Evolutionary conservation across 2,113 vertebrate species (phyloP).

Genomic region (Boulengeromyrus knoepffleri): DNA sequence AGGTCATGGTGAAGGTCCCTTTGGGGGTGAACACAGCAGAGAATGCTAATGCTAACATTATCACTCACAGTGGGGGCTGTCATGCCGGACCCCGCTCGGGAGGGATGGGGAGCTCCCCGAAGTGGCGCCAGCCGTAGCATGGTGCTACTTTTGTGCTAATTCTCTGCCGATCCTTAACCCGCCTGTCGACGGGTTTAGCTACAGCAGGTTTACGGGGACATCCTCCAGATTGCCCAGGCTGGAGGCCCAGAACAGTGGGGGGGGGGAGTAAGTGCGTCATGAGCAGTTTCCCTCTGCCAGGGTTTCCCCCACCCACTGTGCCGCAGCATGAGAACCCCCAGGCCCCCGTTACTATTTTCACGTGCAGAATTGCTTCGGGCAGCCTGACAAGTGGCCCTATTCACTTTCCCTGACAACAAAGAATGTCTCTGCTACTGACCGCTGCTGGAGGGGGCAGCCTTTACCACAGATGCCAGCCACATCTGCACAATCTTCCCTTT

Average conservation of each 20-base stretch:
- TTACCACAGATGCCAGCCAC: background rate
- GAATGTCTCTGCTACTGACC: background rate
- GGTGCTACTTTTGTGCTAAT: background rate
- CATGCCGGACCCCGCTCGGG: background rate
- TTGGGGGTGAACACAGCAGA: background rate
- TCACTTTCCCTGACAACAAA: background rate
- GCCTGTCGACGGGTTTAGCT: conserved; percentile 19
- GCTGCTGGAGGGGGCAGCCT: background rate
- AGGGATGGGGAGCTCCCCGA: background rate
- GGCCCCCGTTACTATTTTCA: background rate
- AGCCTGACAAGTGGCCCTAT: background rate
- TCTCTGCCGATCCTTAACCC: conserved; percentile 6
- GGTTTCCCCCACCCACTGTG: conserved; percentile 11
- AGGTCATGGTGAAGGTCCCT: background rate
- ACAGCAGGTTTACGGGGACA: conserved; percentile 27
- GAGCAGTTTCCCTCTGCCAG: conserved; percentile 14
- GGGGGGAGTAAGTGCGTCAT: conserved; percentile 26
- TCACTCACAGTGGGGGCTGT: background rate
- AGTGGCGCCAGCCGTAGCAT: background rate
- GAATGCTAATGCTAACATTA: background rate
- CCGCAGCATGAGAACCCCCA: background rate
- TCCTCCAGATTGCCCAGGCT: conserved; percentile 22
- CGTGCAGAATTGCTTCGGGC: background rate
- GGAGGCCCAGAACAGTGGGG: background rate
- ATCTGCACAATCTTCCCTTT: background rate